Conservation (phyloP, 2,888 invertebrate species). For the Eupithecia abbreviata region DNA sequence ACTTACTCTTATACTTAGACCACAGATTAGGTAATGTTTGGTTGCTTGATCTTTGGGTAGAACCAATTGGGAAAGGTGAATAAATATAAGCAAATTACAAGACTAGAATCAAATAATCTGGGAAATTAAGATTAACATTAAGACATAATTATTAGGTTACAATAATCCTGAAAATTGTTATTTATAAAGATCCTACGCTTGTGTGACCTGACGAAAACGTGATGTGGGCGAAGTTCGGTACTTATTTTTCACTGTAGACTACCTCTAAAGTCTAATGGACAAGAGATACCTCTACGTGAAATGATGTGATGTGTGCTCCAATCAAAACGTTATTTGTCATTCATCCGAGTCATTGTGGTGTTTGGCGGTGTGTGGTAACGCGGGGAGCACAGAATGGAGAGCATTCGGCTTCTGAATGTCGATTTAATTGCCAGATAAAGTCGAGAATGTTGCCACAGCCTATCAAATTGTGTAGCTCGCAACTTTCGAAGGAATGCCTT, state of each 20-base stretch:
- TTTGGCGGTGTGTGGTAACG: constrained; percentile 64
- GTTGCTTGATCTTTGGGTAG: too few relatives aligned
- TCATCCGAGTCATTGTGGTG: constrained; percentile 79
- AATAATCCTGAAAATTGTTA: too few relatives aligned
- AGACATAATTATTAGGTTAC: too few relatives aligned
- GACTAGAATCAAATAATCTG: background rate
- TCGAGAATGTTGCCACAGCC: constrained; percentile 52
- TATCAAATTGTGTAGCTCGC: constrained; percentile 13
- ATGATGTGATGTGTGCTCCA: constrained; percentile 52
- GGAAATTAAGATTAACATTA: too few relatives aligned
- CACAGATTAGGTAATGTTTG: too few relatives aligned
- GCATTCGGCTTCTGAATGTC: constrained; percentile 81
- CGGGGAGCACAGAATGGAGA: constrained; percentile 69
- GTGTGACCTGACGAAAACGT: background rate
- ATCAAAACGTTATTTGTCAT: constrained; percentile 83
- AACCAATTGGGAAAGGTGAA: too few relatives aligned
- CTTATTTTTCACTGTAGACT: background rate
- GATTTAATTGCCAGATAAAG: constrained; percentile 82
- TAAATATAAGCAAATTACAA: background rate
- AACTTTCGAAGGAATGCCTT: constrained; percentile 3
- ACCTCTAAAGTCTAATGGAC: background rate
- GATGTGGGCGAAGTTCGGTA: background rate
- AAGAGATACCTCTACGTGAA: background rate
- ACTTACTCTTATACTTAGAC: too few relatives aligned
- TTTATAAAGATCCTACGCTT: background rate